phyloP scores from a whole-genome alignment of 2,888 invertebrate genomes.

The Terebella lapidaria region DNA sequence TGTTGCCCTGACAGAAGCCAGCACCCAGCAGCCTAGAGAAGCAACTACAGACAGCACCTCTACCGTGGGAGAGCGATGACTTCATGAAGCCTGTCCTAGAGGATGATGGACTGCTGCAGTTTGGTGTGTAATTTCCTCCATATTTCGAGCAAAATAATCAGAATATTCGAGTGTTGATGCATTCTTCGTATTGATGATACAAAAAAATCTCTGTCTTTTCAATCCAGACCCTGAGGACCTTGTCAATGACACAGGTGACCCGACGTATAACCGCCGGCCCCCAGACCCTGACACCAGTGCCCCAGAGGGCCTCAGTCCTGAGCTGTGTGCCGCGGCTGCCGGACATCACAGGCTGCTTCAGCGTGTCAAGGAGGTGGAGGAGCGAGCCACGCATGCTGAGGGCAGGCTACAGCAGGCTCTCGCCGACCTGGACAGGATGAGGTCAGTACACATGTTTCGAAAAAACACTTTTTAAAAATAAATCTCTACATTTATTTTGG shows the following conservation, averaged over 20 bases:
- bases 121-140: conserved; percentile 12
- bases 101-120: conserved; percentile 25
- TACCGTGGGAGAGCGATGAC: conserved; percentile 20
- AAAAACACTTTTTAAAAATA: no score
- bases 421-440: conserved; percentile 14
- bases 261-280: no score
- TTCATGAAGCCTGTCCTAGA: conserved; percentile 22
- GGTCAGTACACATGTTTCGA: conserved; percentile 10
- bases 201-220: no score
- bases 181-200: neutral
- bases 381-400: conserved; percentile 8
- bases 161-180: neutral
- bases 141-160: neutral
- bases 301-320: no score
- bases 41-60: no score
- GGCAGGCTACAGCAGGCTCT: conserved; percentile 10
- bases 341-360: conserved; percentile 9
- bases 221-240: no score
- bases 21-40: no score
- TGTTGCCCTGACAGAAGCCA: no score
- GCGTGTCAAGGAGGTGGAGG: conserved; percentile 9
- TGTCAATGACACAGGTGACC: no score
- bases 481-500: no score
- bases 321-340: neutral
- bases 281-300: no score